Evolutionary conservation across 2,888 invertebrate species (phyloP).

Genomic region (Sphaerophoria taeniata): DNA sequence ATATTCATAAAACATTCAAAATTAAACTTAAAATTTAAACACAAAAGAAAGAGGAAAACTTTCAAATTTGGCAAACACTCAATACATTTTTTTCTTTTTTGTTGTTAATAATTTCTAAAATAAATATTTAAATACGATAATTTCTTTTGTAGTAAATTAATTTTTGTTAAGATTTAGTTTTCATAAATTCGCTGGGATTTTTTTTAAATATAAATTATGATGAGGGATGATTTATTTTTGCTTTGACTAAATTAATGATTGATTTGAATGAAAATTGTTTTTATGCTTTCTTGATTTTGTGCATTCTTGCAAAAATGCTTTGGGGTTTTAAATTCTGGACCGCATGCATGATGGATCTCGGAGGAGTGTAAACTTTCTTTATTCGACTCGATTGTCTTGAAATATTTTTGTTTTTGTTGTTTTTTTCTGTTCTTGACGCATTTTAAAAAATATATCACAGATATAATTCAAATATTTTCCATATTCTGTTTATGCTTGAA

Average conservation of each 20-base stretch:
- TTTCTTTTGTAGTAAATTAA: conserved; percentile 27
- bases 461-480: conserved; percentile 52
- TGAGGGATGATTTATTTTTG: conserved; percentile 52
- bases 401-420: not conserved
- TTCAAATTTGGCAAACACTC: conserved; percentile 30
- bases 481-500: conserved; percentile 32
- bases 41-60: conserved; percentile 17
- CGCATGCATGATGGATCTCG: no score
- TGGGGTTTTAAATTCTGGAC: not conserved
- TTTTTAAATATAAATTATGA: conserved; percentile 60
- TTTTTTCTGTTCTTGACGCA: conserved; percentile 55
- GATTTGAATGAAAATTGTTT: not conserved
- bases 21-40: conserved; percentile 12
- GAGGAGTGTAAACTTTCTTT: not conserved
- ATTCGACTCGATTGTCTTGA: not conserved
- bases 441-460: conserved; percentile 57
- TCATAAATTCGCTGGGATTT: conserved; percentile 55
- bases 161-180: conserved; percentile 34
- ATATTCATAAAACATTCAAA: conserved; percentile 40
- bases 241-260: conserved; percentile 17
- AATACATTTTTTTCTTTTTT: conserved; percentile 34
- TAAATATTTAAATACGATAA: conserved; percentile 59
- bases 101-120: conserved; percentile 60
- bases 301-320: not conserved
- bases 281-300: not conserved